These are phyloP conservation scores for Netelia inedita DNA, from an alignment of 2,888 invertebrate species.

Conservation along the genomic window DNA sequence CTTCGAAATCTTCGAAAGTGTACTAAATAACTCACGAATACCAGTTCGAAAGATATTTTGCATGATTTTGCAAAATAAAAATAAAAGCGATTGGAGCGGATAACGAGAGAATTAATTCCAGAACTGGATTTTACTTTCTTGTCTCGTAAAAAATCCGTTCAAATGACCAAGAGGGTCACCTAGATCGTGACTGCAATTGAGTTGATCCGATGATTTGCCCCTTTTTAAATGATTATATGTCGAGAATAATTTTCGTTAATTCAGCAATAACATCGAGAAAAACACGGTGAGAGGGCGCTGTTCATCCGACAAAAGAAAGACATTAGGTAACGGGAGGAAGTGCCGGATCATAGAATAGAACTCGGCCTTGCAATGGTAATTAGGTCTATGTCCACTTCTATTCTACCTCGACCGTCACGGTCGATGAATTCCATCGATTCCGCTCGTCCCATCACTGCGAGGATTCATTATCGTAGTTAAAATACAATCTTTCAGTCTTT, in stretches of 20 bases:
- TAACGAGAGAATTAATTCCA: background rate
- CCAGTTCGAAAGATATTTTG: background rate
- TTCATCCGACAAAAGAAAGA: constrained; percentile 21
- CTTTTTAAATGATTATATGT: constrained; percentile 7
- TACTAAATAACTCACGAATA: background rate
- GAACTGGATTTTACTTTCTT: constrained; percentile 14
- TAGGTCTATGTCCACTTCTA: constrained; percentile 2
- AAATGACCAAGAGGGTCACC: constrained; percentile 3
- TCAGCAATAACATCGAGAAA: constrained; percentile 10
- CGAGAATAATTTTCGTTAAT: background rate
- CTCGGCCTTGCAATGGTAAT: constrained; percentile 54
- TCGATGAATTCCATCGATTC: constrained; percentile 63
- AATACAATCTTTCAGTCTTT: constrained; percentile 26
- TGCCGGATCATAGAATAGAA: constrained; percentile 31
- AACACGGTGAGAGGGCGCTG: background rate
- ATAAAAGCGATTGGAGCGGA: constrained; percentile 9
- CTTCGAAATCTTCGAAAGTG: constrained; percentile 15
- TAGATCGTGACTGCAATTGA: background rate
- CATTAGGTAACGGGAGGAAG: constrained; percentile 51
- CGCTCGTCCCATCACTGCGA: constrained; percentile 45
- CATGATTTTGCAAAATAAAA: constrained; percentile 13
- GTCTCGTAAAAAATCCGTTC: background rate
- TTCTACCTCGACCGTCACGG: constrained; percentile 49
- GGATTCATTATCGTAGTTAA: constrained; percentile 35
- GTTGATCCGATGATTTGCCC: constrained; percentile 5